Evolutionary conservation across 2,888 invertebrate genomes (phyloP).

Genomic region (Acanthococcus lagerstroemiae): DNA sequence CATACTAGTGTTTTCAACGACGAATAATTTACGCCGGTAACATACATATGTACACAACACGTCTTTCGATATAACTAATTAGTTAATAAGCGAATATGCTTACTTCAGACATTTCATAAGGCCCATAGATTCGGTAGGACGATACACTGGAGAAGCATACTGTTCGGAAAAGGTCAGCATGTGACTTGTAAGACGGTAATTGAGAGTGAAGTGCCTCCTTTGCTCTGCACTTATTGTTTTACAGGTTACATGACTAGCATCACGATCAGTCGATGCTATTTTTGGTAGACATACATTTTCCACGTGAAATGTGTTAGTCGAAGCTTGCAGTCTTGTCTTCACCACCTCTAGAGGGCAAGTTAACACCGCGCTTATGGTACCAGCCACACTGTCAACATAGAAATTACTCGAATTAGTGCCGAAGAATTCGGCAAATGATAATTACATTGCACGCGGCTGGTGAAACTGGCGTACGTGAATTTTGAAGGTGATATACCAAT

Average conservation of each 20-base stretch:
- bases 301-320: slow-evolving; percentile 53
- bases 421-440: too few relatives aligned
- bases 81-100: too few relatives aligned
- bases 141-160: slow-evolving; percentile 48
- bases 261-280: slow-evolving; percentile 42
- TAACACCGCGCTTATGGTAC: slow-evolving; percentile 90
- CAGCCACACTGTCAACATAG: slow-evolving; percentile 72
- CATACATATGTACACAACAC: too few relatives aligned
- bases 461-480: too few relatives aligned
- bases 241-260: slow-evolving; percentile 46
- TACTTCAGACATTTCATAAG: slow-evolving; percentile 72
- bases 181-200: slow-evolving; percentile 56
- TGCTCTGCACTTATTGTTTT: slow-evolving; percentile 49
- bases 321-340: slow-evolving; percentile 92
- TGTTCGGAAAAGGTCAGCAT: slow-evolving; percentile 60
- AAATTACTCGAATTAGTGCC: too few relatives aligned
- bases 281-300: slow-evolving; percentile 42
- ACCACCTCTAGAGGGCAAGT: slow-evolving; percentile 98
- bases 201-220: slow-evolving; percentile 63
- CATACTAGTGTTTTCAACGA: too few relatives aligned
- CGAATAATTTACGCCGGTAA: too few relatives aligned
- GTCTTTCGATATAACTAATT: too few relatives aligned
- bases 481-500: too few relatives aligned
- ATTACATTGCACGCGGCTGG: too few relatives aligned
- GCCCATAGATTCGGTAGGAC: slow-evolving; percentile 51